Base-by-base conservation (phyloP, 2,888 invertebrate genomes). In the Cataglyphis albicans region DNA sequence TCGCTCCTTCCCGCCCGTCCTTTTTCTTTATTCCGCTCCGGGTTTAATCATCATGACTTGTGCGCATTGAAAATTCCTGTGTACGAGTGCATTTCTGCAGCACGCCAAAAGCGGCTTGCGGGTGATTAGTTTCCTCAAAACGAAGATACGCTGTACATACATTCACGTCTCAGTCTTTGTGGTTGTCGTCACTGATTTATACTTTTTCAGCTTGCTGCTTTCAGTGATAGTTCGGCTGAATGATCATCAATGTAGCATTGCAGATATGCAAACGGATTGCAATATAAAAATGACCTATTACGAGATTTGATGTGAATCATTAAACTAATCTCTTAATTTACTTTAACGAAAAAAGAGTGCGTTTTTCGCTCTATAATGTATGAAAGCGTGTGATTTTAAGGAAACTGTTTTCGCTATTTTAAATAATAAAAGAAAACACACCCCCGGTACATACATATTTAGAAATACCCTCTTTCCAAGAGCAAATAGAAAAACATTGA, bases 41-140 rank as follows among this genome's bases (percentile, higher is more conserved):
- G 48, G 88, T 89, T 91, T 91, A 90, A 91, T 91, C 89, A 90
- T 87, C 80, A 74, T 57, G 63, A 65, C 44, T 81, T 64, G 59
- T 61, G 82, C 83, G 55, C 32, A 15, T 52, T 61, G 67, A 38
- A 70, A 68, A 82, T 55, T 82, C 48, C 65, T 52, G 18, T 48
- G 29, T 10, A 44, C 59, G 48, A 25, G 57, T 32, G 57, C 18
- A 21, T 12, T 32, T 78, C 41, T 15, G 25, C 41, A 64, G 32
- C 41, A 18, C n/a, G 32, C 32, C 55, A 72, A 44, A 72, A 59
- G 44, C 72, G 72, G 55, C 41, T 57, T 29, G 68, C 55, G 41
- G 72, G 32, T 80, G 74, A 72, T 41, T 64, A 41, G 41, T 38
- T 52, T 38, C 52, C n/a, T 55, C 55, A 35, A 65, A 78, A 44